Percentiles rank a stretch among this genome's conserved stretches.
phyloP scores from a whole-genome alignment of 2,888 invertebrate species.

The Clusia tigrina region DNA sequence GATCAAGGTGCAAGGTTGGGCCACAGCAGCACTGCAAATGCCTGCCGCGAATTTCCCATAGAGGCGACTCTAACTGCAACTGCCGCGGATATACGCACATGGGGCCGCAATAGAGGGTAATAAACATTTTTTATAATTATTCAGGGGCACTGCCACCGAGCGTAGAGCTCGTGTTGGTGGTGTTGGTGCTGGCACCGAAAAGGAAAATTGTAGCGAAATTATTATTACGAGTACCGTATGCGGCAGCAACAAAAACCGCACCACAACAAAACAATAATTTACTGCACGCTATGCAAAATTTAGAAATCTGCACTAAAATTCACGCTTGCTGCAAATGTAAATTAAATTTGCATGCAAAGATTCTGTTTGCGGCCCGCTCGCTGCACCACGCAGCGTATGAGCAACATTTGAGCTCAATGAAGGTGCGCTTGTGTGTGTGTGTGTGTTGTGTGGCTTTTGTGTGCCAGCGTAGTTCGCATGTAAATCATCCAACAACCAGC shows the following conservation, averaged over 20 bases:
- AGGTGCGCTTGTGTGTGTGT: not conserved
- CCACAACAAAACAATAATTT: constrained; percentile 29
- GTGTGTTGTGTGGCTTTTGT: not conserved
- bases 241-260: constrained; percentile 21
- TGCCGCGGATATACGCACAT: not conserved
- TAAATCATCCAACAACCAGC: not conserved
- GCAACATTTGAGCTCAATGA: not conserved
- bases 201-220: no score
- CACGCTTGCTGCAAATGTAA: constrained; percentile 39
- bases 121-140: constrained; percentile 14
- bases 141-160: constrained; percentile 5
- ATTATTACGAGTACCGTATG: constrained; percentile 21
- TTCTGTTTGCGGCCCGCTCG: not conserved
- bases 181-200: constrained; percentile 37
- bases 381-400: not conserved
- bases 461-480: constrained; percentile 11
- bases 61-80: not conserved
- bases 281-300: constrained; percentile 31
- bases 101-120: constrained; percentile 1
- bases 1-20: constrained; percentile 14
- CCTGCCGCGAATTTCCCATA: not conserved
- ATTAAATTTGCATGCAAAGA: constrained; percentile 52
- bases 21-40: not conserved
- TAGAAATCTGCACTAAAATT: constrained; percentile 32
- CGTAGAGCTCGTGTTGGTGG: constrained; percentile 27